Percentiles rank a stretch among this genome's conserved stretches.
Conservation (phyloP, 2,888 invertebrate genomes). For the Operophtera brumata region DNA sequence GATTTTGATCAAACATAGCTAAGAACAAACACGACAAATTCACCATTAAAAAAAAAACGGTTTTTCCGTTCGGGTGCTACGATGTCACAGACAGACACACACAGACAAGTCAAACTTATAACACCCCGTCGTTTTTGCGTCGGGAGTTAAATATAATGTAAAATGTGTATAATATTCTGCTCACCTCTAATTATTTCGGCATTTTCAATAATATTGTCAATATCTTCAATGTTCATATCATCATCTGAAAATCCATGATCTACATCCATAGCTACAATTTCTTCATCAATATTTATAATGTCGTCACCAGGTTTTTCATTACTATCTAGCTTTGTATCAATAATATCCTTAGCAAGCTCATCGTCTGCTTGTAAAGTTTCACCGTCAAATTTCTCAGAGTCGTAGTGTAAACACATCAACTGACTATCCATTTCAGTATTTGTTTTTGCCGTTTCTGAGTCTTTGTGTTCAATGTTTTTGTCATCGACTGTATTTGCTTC, state of each 20-base stretch:
- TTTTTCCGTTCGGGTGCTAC: too few relatives aligned
- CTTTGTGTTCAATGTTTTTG: neutral
- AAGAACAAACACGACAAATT: too few relatives aligned
- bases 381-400: constrained; percentile 41
- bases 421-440: constrained; percentile 44
- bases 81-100: too few relatives aligned
- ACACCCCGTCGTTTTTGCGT: too few relatives aligned
- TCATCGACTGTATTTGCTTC: neutral
- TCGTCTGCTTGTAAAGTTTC: constrained; percentile 10
- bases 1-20: too few relatives aligned
- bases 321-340: constrained; percentile 8
- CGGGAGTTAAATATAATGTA: too few relatives aligned
- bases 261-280: constrained; percentile 27
- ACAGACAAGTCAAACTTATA: too few relatives aligned
- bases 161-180: neutral
- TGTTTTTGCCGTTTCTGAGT: neutral
- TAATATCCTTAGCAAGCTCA: constrained; percentile 7
- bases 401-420: constrained; percentile 47
- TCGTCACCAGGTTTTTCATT: constrained; percentile 5
- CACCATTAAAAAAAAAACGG: too few relatives aligned
- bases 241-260: constrained; percentile 57
- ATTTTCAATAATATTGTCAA: constrained; percentile 64
- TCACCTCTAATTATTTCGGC: constrained; percentile 56
- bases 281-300: constrained; percentile 6
- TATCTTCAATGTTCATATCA: constrained; percentile 62